Percentiles rank a stretch among this genome's conserved stretches.
Evolutionary conservation across 2,797 vertebrate genomes (phyloP).

Genomic region (Kryptopterus vitreolus): DNA sequence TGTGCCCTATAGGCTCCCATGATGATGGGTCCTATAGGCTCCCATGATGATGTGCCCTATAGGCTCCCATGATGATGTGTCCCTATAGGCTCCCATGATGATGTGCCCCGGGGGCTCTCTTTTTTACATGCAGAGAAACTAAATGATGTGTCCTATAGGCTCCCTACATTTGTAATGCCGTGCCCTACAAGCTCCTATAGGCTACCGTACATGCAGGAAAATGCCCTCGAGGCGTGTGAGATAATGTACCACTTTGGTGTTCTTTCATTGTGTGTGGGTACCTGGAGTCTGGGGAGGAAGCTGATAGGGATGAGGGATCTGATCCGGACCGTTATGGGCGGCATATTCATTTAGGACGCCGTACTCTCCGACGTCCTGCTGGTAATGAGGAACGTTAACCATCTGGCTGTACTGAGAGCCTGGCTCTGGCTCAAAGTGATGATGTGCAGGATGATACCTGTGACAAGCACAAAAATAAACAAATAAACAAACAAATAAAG

Average conservation of each 20-base stretch:
- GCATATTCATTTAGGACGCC: slow-evolving; percentile 67
- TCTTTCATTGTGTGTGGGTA: too few species aligned
- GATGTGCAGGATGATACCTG: slow-evolving; percentile 74
- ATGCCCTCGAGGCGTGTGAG: background rate
- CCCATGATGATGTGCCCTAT: background rate
- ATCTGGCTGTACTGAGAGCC: slow-evolving; percentile 65
- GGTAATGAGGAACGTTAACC: slow-evolving; percentile 54
- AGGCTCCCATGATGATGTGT: background rate
- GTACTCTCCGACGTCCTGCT: slow-evolving; percentile 64
- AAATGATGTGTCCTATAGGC: background rate
- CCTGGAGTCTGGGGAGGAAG: slow-evolving; percentile 49
- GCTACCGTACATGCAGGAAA: background rate
- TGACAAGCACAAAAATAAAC: too few species aligned
- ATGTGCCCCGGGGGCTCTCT: too few species aligned
- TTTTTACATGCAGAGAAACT: too few species aligned
- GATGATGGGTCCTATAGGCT: too few species aligned
- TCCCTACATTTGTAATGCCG: background rate
- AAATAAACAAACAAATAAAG: too few species aligned
- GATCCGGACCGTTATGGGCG: slow-evolving; percentile 65
- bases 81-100: background rate
- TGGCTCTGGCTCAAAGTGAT: slow-evolving; percentile 69
- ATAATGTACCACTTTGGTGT: background rate
- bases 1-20: background rate
- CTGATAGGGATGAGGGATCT: slow-evolving; percentile 58
- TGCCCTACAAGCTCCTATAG: background rate